A percentile compares a stretch with the other conserved stretches of the same genome.
phyloP scores from a whole-genome alignment of 1,140 invertebrate species.

The Zeugodacus cucurbitae region DNA sequence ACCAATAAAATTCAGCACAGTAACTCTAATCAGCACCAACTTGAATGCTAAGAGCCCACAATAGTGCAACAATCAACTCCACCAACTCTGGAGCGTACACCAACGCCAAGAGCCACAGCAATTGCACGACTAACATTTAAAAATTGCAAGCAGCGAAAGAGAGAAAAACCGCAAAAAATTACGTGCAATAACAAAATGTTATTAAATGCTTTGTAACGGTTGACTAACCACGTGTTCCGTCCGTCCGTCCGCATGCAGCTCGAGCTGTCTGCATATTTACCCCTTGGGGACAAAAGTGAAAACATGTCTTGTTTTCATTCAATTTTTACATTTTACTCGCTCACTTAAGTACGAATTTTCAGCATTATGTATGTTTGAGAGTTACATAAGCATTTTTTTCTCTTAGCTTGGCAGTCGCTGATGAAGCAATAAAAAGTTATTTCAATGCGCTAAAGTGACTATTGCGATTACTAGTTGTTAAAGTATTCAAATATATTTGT shows the following conservation, averaged over 20 bases:
- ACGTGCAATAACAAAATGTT: neutral
- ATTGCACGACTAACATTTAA: conserved; percentile 4
- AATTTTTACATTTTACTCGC: neutral
- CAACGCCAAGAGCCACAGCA: neutral
- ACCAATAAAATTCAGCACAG: neutral
- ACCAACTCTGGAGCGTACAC: neutral
- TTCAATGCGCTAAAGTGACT: neutral
- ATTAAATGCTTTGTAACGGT: neutral
- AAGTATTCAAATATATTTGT: neutral
- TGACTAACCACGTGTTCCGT: neutral
- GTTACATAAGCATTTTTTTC: too few species aligned
- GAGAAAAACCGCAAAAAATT: neutral
- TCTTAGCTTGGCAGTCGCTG: neutral
- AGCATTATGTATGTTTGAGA: neutral
- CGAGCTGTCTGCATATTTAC: neutral
- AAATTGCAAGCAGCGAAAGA: neutral
- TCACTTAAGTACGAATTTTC: neutral
- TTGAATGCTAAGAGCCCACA: neutral
- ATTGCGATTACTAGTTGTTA: neutral
- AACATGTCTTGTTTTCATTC: neutral
- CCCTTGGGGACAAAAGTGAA: conserved; percentile 18
- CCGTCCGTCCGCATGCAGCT: neutral
- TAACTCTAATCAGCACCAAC: neutral
- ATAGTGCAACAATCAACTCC: neutral
- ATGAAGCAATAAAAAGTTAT: neutral